phyloP scores from a whole-genome alignment of 2,797 vertebrate species.

The Malurus splendens region DNA sequence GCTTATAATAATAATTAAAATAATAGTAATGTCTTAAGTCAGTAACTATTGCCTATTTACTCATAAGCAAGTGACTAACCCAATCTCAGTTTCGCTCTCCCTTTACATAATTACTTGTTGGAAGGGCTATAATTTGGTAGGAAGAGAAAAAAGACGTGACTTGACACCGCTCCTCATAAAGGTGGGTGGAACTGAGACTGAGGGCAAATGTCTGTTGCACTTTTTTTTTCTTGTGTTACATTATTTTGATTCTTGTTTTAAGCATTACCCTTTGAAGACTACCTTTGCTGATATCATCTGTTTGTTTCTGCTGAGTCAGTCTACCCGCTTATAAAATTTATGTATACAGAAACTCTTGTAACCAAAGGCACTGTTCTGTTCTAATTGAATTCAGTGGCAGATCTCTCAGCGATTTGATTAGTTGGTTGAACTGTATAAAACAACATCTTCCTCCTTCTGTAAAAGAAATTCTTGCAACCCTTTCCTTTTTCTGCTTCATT shows the following conservation, averaged over 20 bases:
- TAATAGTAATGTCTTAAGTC: constrained; percentile 10
- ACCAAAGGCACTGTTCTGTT: constrained; percentile 56
- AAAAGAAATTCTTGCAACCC: constrained; percentile 19
- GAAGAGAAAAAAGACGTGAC: constrained; percentile 39
- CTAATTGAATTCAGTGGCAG: constrained; percentile 49
- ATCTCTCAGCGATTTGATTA: constrained; percentile 32
- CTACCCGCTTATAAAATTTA: constrained; percentile 27
- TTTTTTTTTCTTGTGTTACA: constrained; percentile 25
- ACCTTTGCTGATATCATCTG: constrained; percentile 63
- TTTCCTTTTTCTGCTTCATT: constrained; percentile 46
- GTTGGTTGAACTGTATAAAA: constrained; percentile 10
- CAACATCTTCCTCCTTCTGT: neutral
- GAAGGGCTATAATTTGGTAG: constrained; percentile 49
- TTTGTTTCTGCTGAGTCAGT: constrained; percentile 65
- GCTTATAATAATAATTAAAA: constrained; percentile 12
- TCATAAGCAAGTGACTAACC: constrained; percentile 44
- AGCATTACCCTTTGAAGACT: constrained; percentile 59
- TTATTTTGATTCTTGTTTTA: constrained; percentile 56
- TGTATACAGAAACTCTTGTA: constrained; percentile 57
- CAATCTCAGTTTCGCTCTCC: constrained; percentile 6
- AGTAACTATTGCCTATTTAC: constrained; percentile 32
- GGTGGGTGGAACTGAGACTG: constrained; percentile 46
- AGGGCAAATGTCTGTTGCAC: constrained; percentile 37
- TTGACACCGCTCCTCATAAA: constrained; percentile 36
- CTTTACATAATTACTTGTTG: constrained; percentile 25